phyloP scores from a whole-genome alignment of 2,797 vertebrate species.

The Lagodon rhomboides region DNA sequence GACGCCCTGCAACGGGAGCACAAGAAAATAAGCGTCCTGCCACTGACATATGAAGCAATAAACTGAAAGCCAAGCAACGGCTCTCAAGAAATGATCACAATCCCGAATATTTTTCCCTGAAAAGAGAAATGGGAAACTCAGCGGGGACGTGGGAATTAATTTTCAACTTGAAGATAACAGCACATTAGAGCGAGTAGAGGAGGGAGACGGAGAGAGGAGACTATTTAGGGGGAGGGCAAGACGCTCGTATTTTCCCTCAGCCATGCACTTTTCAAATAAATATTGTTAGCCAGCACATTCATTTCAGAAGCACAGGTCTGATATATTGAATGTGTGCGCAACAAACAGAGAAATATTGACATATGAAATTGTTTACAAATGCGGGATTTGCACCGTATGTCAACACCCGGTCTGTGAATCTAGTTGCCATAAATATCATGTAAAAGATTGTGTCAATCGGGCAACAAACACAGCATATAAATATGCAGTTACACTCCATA shows the following conservation, averaged over 20 bases:
- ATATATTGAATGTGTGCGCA: slow-evolving; percentile 4
- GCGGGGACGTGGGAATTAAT: slow-evolving; percentile 1
- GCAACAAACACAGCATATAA: neutral
- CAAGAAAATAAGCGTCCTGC: slow-evolving; percentile 14
- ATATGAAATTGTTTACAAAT: slow-evolving; percentile 26
- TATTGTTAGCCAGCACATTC: neutral
- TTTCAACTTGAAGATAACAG: slow-evolving; percentile 30
- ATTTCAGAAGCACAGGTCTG: neutral
- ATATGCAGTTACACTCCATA: slow-evolving; percentile 3
- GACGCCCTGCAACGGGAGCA: neutral
- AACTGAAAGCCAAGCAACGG: slow-evolving; percentile 1
- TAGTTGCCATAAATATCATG: neutral
- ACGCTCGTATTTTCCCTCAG: slow-evolving; percentile 1
- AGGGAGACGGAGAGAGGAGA: slow-evolving; percentile 5
- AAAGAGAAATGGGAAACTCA: slow-evolving; percentile 13
- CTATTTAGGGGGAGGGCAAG: slow-evolving; percentile 2
- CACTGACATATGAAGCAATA: slow-evolving; percentile 17
- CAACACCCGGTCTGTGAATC: slow-evolving; percentile 4
- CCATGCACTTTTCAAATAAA: slow-evolving; percentile 14
- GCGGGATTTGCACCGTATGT: slow-evolving; percentile 18
- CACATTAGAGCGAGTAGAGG: neutral
- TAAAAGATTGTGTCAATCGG: neutral
- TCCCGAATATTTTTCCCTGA: neutral
- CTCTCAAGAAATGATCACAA: slow-evolving; percentile 4
- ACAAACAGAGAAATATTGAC: slow-evolving; percentile 7